phyloP scores from a whole-genome alignment of 2,113 vertebrate species.

The Chionodraco myersi region DNA sequence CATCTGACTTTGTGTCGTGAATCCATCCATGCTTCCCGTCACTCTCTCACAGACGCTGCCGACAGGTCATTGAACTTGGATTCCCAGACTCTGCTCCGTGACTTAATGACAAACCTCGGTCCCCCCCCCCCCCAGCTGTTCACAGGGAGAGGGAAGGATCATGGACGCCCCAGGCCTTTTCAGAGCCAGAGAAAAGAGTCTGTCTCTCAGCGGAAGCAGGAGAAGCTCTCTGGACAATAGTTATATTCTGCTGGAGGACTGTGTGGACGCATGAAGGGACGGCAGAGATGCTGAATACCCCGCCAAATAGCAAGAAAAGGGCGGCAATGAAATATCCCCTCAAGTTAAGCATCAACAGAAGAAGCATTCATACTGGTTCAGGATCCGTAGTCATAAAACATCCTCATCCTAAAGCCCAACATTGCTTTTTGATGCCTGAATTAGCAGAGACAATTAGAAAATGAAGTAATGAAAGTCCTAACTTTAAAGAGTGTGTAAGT shows the following conservation, averaged over 20 bases:
- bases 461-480: not conserved
- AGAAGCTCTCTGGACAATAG: conserved; percentile 66
- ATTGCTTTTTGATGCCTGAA: not conserved
- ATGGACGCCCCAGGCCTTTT: conserved; percentile 49
- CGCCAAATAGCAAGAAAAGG: conserved; percentile 12
- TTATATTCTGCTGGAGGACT: conserved; percentile 64
- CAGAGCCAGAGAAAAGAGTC: conserved; percentile 60
- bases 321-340: not conserved
- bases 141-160: conserved; percentile 38
- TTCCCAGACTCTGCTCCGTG: conserved; percentile 49
- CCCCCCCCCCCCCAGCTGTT: conserved; percentile 54
- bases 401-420: not conserved
- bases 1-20: conserved; percentile 66
- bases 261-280: conserved; percentile 16
- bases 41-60: conserved; percentile 51
- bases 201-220: conserved; percentile 60
- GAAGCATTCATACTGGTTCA: not conserved
- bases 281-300: conserved; percentile 14
- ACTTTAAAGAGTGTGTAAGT: too few species aligned
- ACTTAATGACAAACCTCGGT: conserved; percentile 56
- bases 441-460: not conserved
- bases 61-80: conserved; percentile 58
- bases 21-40: conserved; percentile 35
- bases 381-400: not conserved
- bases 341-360: not conserved